Percentiles rank a stretch among this genome's conserved stretches.
Conservation (phyloP, 2,113 vertebrate genomes). For the Nettapus auritus region DNA sequence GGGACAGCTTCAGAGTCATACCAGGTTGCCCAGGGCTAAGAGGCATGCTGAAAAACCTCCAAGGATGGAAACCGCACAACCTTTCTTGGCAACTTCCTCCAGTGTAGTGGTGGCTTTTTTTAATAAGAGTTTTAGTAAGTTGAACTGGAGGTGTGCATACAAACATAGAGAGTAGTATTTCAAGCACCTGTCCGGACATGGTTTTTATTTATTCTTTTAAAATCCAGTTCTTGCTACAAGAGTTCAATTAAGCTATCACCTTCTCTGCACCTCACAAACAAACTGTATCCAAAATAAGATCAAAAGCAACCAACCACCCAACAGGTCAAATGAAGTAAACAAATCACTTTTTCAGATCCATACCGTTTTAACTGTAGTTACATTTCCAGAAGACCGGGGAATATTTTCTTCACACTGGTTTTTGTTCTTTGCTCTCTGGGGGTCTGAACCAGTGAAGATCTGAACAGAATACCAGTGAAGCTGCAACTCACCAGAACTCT, state of each 20-base stretch:
- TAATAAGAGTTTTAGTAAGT: background rate
- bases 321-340: background rate
- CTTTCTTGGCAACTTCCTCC: background rate
- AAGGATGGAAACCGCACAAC: background rate
- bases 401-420: constrained; percentile 60
- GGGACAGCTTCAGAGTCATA: background rate
- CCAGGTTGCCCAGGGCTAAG: background rate
- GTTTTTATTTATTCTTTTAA: background rate
- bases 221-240: background rate
- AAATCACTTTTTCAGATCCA: background rate
- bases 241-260: background rate
- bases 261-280: background rate
- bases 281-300: background rate
- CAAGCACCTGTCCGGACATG: background rate
- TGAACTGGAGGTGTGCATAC: background rate
- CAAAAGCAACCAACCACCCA: background rate
- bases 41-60: background rate
- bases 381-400: constrained; percentile 36
- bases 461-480: constrained; percentile 90
- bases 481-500: constrained; percentile 85
- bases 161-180: background rate
- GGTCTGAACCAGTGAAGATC: constrained; percentile 80
- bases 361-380: constrained; percentile 78
- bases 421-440: constrained; percentile 70
- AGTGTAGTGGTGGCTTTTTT: background rate